A percentile compares a stretch with the other conserved stretches of the same genome.
Evolutionary conservation across 2,888 invertebrate species (phyloP).

Genomic region (Cremastinae sp.): DNA sequence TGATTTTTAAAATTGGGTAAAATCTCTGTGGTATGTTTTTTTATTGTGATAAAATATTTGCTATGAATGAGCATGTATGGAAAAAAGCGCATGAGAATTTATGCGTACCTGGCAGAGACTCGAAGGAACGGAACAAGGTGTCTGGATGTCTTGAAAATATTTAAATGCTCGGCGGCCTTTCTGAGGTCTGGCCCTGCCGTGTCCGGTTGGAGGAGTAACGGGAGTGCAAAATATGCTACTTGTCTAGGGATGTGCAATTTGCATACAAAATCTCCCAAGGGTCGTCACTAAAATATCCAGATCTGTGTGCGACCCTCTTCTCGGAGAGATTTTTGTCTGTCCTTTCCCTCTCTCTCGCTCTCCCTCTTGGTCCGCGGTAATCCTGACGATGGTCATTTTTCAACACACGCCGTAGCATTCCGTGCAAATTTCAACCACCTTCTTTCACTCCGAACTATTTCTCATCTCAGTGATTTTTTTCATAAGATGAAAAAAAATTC

Average conservation of each 20-base stretch:
- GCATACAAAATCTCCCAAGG: conserved; percentile 64
- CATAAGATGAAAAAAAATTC: no score
- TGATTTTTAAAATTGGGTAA: no score
- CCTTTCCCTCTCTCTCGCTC: conserved; percentile 2
- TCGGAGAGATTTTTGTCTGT: neutral
- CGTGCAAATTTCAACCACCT: no score
- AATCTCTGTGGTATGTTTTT: no score
- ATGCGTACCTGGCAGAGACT: neutral
- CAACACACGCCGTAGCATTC: no score
- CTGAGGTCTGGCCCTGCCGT: conserved; percentile 17
- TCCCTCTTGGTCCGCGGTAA: neutral
- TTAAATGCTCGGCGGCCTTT: conserved; percentile 45
- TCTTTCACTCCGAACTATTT: no score
- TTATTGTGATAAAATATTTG: no score
- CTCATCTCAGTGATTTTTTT: no score
- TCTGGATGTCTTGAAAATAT: conserved; percentile 49
- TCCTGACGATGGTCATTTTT: no score
- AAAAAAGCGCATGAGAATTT: neutral
- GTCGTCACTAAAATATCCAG: conserved; percentile 59
- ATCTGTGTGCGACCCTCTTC: conserved; percentile 29
- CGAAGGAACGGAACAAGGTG: neutral
- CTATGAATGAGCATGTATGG: no score
- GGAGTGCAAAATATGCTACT: conserved; percentile 59
- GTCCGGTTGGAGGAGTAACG: conserved; percentile 41
- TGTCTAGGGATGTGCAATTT: conserved; percentile 63